Evolutionary conservation across 2,113 vertebrate genomes (phyloP).

Genomic region (Euleptes europaea): DNA sequence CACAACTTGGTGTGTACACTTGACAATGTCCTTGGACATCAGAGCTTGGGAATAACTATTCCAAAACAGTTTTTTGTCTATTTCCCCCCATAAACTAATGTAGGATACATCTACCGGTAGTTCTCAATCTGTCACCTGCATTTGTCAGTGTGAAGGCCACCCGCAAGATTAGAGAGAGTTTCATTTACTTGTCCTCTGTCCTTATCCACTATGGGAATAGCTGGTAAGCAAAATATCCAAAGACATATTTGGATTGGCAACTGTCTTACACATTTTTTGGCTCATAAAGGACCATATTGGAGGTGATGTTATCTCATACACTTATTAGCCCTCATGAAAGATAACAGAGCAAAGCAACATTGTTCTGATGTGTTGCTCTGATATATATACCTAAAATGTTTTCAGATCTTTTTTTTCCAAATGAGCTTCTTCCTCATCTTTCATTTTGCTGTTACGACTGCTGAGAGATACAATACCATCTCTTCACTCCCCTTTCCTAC

Average conservation of each 20-base stretch:
- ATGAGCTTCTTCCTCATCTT: not conserved
- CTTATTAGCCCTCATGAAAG: not conserved
- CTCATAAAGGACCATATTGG: not conserved
- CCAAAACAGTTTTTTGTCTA: not conserved
- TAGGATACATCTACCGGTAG: not conserved
- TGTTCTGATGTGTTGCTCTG: not conserved
- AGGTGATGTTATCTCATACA: not conserved
- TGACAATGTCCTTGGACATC: not conserved
- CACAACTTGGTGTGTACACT: not conserved
- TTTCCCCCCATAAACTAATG: not conserved
- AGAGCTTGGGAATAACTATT: not conserved
- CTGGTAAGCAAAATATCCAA: not conserved
- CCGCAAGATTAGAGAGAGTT: not conserved
- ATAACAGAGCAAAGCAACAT: not conserved
- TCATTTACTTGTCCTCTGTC: not conserved
- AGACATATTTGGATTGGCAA: not conserved
- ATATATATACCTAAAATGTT: not conserved
- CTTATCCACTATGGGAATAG: not conserved
- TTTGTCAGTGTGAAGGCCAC: not conserved
- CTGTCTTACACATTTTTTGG: not conserved
- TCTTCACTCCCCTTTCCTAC: not conserved
- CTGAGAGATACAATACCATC: not conserved
- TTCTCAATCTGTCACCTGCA: not conserved
- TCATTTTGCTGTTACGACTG: not conserved
- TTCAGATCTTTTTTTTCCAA: not conserved